Evolutionary conservation across 1,140 invertebrate genomes (phyloP), one percentile per base, ranked within the genome.

Genomic region (Thaumatotibia leucotreta): DNA sequence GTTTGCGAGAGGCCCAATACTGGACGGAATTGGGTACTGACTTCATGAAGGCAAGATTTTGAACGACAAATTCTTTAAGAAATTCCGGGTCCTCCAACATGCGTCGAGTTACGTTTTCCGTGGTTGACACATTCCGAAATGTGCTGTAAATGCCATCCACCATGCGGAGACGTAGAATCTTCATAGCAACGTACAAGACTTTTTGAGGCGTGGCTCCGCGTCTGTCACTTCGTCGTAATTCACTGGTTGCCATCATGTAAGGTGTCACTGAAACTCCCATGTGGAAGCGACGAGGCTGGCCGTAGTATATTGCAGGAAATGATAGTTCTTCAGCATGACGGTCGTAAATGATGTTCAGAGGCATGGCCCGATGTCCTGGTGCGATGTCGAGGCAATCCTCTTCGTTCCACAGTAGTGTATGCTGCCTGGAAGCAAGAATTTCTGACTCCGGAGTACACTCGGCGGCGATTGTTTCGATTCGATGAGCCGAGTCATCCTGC

Each of bases 261-360:
- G 75, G 72, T 72, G 73, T 70, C n/a, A n/a, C n/a, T n/a, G n/a
- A n/a, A 73, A 80, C 39, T 54, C 65, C 64, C 35, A 63, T 63
- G 20, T 71, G 61, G 65, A 76, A 77, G 17, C 63, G 65, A 35
- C 78, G 75, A 10, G 69, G 66, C 32, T 76, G 32, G 35, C 78
- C 78, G 49, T 54, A 77, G 70, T 80, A 80, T 70, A 80, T 80
- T 29, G 74, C n/a, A 29, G 78, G 78, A 70, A 80, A 80, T 11
- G 77, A 80, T 22, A 80, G 32, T 24, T 80, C 77, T 75, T 80
- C 77, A 29, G 72, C 72, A 74, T 81, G 73, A 71, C 61, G 61
- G 66, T 79, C 74, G 50, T 65, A 75, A 68, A 73, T 61, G 39
- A 72, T 63, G 67, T 69, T 70, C 0, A 70, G 66, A 49, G 71